phyloP scores from a whole-genome alignment of 2,113 vertebrate genomes.

The Zosterops pallidus region DNA sequence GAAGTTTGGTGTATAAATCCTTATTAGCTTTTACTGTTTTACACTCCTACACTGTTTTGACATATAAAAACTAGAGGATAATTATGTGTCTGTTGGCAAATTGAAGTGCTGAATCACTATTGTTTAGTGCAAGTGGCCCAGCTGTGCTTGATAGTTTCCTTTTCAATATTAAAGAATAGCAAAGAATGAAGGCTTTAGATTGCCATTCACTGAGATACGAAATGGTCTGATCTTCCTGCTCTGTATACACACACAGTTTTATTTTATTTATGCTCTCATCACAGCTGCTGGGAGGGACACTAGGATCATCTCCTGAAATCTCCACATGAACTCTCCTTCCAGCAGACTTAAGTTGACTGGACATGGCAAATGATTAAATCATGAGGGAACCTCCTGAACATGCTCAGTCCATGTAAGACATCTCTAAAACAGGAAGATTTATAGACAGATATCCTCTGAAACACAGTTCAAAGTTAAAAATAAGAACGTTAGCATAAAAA shows the following conservation, averaged over 20 bases:
- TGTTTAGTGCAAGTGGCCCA: slow-evolving; percentile 11
- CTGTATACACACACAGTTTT: background rate
- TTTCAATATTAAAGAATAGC: background rate
- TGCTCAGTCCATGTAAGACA: background rate
- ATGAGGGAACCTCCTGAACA: background rate
- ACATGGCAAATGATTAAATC: background rate
- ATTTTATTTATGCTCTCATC: background rate
- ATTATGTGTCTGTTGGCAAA: slow-evolving; percentile 35
- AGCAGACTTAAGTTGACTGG: background rate
- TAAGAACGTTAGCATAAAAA: background rate
- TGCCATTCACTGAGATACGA: background rate
- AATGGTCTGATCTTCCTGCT: background rate
- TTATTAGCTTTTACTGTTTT: background rate
- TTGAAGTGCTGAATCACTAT: slow-evolving; percentile 29
- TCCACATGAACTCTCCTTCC: background rate
- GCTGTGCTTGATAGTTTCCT: background rate
- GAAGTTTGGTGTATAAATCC: background rate
- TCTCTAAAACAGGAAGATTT: background rate
- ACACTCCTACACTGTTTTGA: slow-evolving; percentile 46
- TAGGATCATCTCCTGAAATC: background rate
- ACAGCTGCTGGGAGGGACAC: background rate
- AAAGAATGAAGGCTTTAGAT: background rate
- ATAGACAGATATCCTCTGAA: background rate
- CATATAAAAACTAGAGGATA: background rate
- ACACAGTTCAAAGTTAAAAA: background rate